Evolutionary conservation across 2,113 vertebrate species (phyloP).

Genomic region (Eupsittula cactorum): DNA sequence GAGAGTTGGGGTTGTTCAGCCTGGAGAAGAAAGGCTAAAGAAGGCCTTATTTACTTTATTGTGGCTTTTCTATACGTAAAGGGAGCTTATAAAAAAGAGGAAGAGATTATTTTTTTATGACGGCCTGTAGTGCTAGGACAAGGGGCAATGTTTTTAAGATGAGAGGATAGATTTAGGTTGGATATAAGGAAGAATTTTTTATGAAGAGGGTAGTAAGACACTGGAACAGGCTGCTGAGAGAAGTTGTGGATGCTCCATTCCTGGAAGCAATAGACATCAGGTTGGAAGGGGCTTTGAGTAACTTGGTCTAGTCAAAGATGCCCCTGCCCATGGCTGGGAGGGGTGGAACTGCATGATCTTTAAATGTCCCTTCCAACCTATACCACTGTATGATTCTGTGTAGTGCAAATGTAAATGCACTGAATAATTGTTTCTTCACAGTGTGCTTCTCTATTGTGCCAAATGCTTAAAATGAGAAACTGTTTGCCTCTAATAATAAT

Average conservation of each 20-base stretch:
- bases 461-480: neutral
- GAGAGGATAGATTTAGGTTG: neutral
- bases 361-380: neutral
- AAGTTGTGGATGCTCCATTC: neutral
- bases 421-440: neutral
- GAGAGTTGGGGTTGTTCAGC: neutral
- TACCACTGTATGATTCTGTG: neutral
- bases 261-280: neutral
- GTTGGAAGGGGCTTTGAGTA: neutral
- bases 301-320: neutral
- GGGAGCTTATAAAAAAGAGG: neutral
- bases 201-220: neutral
- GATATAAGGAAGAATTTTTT: neutral
- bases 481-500: neutral
- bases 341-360: neutral
- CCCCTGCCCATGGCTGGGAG: neutral
- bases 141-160: neutral
- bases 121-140: fast-evolving
- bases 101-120: neutral
- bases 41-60: neutral
- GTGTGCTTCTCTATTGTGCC: neutral
- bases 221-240: neutral
- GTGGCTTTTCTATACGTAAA: neutral
- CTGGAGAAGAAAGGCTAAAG: neutral
- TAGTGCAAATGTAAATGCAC: neutral